Evolutionary conservation across 2,888 invertebrate species (phyloP).

Genomic region (Lapara coniferarum): DNA sequence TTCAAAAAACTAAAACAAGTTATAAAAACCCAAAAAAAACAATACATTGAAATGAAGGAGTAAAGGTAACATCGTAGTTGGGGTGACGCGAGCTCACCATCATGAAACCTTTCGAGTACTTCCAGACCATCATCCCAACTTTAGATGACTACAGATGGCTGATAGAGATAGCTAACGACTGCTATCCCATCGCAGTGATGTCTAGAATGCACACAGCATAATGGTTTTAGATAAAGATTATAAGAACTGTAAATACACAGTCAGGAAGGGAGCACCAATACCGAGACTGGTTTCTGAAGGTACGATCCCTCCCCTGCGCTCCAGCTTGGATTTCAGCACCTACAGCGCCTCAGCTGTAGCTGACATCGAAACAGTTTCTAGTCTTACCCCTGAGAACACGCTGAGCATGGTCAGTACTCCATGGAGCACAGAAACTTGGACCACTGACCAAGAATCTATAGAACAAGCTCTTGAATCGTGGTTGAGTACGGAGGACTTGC

Average conservation of each 20-base stretch:
- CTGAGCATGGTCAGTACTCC: slow-evolving; percentile 60
- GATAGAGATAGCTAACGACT: slow-evolving; percentile 63
- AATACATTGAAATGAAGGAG: slow-evolving; percentile 27
- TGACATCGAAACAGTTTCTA: slow-evolving; percentile 13
- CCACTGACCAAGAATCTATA: slow-evolving; percentile 2
- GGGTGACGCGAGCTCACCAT: slow-evolving; percentile 10
- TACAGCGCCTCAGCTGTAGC: slow-evolving; percentile 9
- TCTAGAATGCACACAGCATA: slow-evolving; percentile 64
- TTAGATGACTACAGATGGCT: slow-evolving; percentile 71
- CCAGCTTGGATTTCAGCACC: not conserved
- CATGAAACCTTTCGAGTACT: slow-evolving; percentile 65
- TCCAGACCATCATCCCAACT: slow-evolving; percentile 55
- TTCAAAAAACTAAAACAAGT: not conserved
- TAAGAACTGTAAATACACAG: slow-evolving; percentile 19
- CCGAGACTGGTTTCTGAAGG: slow-evolving; percentile 12
- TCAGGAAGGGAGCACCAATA: slow-evolving; percentile 26
- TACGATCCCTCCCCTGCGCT: too few relatives aligned
- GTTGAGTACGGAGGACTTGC: slow-evolving; percentile 19
- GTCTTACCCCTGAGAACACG: slow-evolving; percentile 42
- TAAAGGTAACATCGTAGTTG: slow-evolving; percentile 2
- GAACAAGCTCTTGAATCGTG: slow-evolving; percentile 22
- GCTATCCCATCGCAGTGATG: slow-evolving; percentile 66
- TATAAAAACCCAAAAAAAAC: not conserved
- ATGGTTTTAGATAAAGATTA: slow-evolving; percentile 13
- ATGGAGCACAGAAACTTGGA: slow-evolving; percentile 57